Evolutionary conservation across 2,113 vertebrate genomes (phyloP), one percentile per base, ranked within the genome.

Genomic region (Brachirus orientalis): DNA sequence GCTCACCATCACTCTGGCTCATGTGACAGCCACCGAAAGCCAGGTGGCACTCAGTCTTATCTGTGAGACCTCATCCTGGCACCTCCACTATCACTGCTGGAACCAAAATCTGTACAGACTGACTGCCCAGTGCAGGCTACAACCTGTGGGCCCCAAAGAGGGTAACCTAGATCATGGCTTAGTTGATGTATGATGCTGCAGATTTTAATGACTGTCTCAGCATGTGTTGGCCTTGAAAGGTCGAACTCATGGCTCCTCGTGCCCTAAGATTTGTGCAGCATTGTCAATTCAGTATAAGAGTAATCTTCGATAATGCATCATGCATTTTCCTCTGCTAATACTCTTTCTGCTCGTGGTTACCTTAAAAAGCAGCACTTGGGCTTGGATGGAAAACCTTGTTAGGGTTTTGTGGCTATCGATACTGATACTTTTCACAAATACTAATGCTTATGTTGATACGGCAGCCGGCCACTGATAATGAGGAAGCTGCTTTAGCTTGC

Each of bases 21-120:
- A 43, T 61, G 70, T 53, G 55, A 69, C 63, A 54, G 62, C 48
- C 63, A 71, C 67, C 71, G 41, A 47, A 59, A 50, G 73, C 66
- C 83, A 85, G 77, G 81, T 74, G 72, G 69, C 67, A 11, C 45
- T 44, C 38, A 0, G 28, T 19, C 48, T 84, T 72, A 64, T 74
- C 72, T 60, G 65, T 57, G 56, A 80, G 79, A 10, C 47, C 71
- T 71, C 64, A 33, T 48, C 64, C 64, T 53, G 55, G 58, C 60
- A 47, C 40, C 33, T 43, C 45, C 20, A 17, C 14, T 41, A 8
- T 16, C 54, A 22, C 17, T 37, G 58, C 18, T 56, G 58, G 47
- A 71, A 63, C 47, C 17, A 0, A 17, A 70, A 62, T 45, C 50
- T 38, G 43, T 20, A 13, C 43, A 18, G 16, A 14, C 64, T 57